Conservation (phyloP, 2,888 invertebrate genomes). For the Xylota sylvarum region DNA sequence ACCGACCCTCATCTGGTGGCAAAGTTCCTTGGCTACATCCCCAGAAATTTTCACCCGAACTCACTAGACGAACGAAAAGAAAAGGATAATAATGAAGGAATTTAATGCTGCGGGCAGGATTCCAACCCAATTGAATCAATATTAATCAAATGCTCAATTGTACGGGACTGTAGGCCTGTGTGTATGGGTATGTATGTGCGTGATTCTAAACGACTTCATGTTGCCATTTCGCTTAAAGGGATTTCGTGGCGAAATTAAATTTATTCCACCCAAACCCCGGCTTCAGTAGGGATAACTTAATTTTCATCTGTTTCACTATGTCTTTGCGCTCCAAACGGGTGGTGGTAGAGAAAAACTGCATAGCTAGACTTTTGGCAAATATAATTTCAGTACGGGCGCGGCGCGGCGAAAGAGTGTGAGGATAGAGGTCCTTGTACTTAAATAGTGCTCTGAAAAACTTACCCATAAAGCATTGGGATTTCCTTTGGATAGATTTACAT, state of each 20-base stretch:
- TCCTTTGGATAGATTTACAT: conserved; percentile 28
- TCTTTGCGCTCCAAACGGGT: neutral
- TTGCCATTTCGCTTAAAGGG: conserved; percentile 43
- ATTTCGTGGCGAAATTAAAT: conserved; percentile 53
- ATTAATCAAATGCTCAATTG: conserved; percentile 59
- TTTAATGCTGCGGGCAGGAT: conserved; percentile 57
- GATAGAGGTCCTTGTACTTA: neutral
- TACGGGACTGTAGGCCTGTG: conserved; percentile 16
- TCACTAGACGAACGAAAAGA: conserved; percentile 17
- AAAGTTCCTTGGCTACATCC: conserved; percentile 20
- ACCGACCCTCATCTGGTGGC: conserved; percentile 3
- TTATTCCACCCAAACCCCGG: conserved; percentile 44
- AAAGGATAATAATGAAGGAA: conserved; percentile 61
- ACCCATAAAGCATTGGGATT: conserved; percentile 26
- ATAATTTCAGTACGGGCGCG: conserved; percentile 4
- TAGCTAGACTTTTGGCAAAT: conserved; percentile 48
- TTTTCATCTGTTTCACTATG: conserved; percentile 31
- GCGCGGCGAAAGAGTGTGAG: neutral
- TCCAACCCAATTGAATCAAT: conserved; percentile 69
- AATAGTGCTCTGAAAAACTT: conserved; percentile 4
- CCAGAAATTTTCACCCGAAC: conserved; percentile 25
- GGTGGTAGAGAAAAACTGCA: conserved; percentile 17
- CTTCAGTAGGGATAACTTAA: conserved; percentile 48
- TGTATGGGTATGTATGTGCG: conserved; percentile 1
- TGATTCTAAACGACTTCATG: conserved; percentile 18